Conservation (phyloP, 1,140 invertebrate species). For the Myzus persicae region DNA sequence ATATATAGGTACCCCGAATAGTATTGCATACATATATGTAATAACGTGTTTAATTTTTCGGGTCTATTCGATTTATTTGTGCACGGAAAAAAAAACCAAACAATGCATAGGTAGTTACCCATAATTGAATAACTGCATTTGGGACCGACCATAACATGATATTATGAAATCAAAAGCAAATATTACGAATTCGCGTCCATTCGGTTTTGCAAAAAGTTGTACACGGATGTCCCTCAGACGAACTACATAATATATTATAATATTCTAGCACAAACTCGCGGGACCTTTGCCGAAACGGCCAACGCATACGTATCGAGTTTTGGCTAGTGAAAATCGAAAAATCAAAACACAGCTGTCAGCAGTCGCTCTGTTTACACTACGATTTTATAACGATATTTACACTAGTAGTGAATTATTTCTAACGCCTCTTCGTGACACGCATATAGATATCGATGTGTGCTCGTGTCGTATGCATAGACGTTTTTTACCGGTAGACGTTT, state of each 20-base stretch:
- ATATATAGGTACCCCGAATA: too few species aligned
- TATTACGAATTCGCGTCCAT: too few species aligned
- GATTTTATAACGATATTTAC: not conserved
- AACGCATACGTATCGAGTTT: not conserved
- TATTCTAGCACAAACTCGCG: too few species aligned
- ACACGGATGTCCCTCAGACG: too few species aligned
- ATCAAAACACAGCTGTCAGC: not conserved
- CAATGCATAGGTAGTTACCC: too few species aligned
- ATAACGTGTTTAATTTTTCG: not conserved
- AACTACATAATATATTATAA: too few species aligned
- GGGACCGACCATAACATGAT: too few species aligned
- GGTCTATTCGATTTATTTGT: not conserved
- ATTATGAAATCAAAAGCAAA: too few species aligned
- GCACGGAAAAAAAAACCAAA: not conserved
- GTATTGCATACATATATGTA: not conserved
- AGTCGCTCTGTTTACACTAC: not conserved
- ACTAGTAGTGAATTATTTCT: not conserved
- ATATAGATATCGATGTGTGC: not conserved
- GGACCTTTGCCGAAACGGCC: not conserved
- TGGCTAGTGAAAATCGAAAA: not conserved
- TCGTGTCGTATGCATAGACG: not conserved
- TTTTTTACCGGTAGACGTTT: not conserved
- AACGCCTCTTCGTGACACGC: not conserved
- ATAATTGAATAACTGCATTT: too few species aligned
- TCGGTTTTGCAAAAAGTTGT: too few species aligned